Evolutionary conservation across 1,140 invertebrate species (phyloP).

Genomic region (Idris sp.): DNA sequence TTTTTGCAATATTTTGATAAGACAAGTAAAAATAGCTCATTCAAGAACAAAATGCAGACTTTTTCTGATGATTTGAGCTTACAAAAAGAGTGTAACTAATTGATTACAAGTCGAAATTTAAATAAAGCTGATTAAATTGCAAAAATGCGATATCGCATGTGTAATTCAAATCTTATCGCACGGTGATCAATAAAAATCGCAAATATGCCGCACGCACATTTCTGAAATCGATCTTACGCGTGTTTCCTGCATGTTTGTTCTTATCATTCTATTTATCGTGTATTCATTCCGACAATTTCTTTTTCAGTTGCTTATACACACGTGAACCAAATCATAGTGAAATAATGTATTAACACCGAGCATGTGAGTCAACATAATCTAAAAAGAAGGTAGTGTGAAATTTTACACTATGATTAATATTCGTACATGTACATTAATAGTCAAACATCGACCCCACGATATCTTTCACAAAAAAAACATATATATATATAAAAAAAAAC

Average conservation of each 20-base stretch:
- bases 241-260: conserved; percentile 55
- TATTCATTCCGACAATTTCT: conserved; percentile 54
- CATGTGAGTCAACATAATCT: conserved; percentile 51
- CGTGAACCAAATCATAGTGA: conserved; percentile 21
- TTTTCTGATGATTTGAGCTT: too few species aligned
- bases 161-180: conserved; percentile 40
- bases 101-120: conserved; percentile 32
- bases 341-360: conserved; percentile 53
- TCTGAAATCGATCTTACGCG: conserved; percentile 56
- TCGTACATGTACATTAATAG: conserved; percentile 36
- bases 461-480: too few species aligned
- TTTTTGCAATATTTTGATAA: too few species aligned
- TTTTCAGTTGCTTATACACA: conserved; percentile 44
- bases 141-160: conserved; percentile 32
- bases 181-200: conserved; percentile 42
- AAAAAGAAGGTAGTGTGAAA: conserved; percentile 45
- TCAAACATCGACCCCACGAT: conserved; percentile 36
- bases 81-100: conserved; percentile 21
- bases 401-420: conserved; percentile 47
- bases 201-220: conserved; percentile 56
- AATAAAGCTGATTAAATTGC: conserved; percentile 41
- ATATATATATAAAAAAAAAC: too few species aligned
- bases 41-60: too few species aligned
- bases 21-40: too few species aligned
- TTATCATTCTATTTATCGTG: conserved; percentile 61